Evolutionary conservation across 2,113 vertebrate species (phyloP), one percentile per base, ranked within the genome.

Genomic region (Mungos mungo): DNA sequence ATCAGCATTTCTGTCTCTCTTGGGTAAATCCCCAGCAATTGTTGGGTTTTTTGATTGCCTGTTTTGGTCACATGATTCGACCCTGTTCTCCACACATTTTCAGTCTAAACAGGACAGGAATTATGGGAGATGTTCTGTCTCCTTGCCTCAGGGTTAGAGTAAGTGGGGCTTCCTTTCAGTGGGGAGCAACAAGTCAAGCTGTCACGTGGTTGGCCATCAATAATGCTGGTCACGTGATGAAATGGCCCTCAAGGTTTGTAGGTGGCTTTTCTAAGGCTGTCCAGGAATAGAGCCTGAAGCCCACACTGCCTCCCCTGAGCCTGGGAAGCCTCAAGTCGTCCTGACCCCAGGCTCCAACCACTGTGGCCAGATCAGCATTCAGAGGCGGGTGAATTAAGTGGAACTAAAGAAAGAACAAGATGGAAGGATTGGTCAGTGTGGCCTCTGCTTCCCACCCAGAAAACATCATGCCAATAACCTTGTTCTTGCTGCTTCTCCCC

Each of bases 381-480:
- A 45, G 57, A 66, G 47, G 29, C 25, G 27, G 12, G 4, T 15
- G 12, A 33, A 11, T 7, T 4, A 5, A 14, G 25, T 0, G 33
- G 41, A 14, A 5, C 5, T 0, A 1, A 15, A 23, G 54, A 18
- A 13, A 23, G 66, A 38, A 7, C 19, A 2, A 23, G 8, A n/a
- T 1, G 14, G 35, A 50, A 16, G 13, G 76, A 21, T 13, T 1
- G 1, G n/a, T 5, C 54, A 31, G 31, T 29, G 21, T 9, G 23
- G 8, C 18, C 29, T 31, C 47, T 14, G 27, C 35, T 18, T 35
- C 31, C 16, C 52, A 1, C 2, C 27, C 2, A 1, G 27, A 12
- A n/a, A 7, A 3, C 7, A 0, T 5, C 11, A 5, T 84, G 13
- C 50, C 60, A 79, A 25, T 3, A 33, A 1, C 25, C 4, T 0